phyloP scores from a whole-genome alignment of 2,113 vertebrate genomes.

The Eonycteris spelaea region DNA sequence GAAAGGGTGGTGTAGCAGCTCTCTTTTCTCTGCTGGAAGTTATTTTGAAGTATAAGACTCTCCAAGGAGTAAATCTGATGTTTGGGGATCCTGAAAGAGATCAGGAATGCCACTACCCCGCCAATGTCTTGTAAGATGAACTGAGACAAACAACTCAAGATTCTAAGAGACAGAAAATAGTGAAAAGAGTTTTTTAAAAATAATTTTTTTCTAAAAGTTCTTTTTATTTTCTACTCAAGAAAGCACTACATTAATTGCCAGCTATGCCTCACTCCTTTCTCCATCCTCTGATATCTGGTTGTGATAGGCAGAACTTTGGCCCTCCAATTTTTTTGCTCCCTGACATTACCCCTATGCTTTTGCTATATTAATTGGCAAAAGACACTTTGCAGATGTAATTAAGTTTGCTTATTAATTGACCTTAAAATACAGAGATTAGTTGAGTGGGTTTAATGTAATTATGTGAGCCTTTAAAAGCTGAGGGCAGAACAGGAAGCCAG shows the following conservation, averaged over 20 bases:
- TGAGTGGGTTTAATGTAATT: neutral
- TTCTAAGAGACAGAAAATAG: neutral
- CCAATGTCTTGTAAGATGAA: neutral
- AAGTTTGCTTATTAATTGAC: constrained; percentile 45
- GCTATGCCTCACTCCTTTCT: neutral
- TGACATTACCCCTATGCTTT: neutral
- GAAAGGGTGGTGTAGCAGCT: neutral
- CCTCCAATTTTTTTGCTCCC: neutral
- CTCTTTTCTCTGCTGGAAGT: neutral
- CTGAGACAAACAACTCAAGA: neutral
- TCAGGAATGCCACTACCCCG: neutral
- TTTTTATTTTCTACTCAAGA: constrained; percentile 31
- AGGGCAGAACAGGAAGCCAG: neutral
- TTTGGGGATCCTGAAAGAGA: neutral
- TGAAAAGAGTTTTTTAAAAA: neutral
- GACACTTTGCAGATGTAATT: constrained; percentile 30
- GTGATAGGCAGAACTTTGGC: constrained; percentile 12
- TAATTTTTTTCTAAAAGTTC: neutral
- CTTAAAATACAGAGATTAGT: constrained; percentile 37
- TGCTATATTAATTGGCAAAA: constrained; percentile 21
- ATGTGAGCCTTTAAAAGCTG: neutral
- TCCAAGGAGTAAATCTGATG: neutral
- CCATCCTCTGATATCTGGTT: neutral
- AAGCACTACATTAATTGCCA: neutral
- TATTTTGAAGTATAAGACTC: neutral